A percentile compares a stretch with the other conserved stretches of the same genome.
These are phyloP conservation scores for Diprion similis DNA, from an alignment of 1,140 invertebrate species.

Conservation along the genomic window DNA sequence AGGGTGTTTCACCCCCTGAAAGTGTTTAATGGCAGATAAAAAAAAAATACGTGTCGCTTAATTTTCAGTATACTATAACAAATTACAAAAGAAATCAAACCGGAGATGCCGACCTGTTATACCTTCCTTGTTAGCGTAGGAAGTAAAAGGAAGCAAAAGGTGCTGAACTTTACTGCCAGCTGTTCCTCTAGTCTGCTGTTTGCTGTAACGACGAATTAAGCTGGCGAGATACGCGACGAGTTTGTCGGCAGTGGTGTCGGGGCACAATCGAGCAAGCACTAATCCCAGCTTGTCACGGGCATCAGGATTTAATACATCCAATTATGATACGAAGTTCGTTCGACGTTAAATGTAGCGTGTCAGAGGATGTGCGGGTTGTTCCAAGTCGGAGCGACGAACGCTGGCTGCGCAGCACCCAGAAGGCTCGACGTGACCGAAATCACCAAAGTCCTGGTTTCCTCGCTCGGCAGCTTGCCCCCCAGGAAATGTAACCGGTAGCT, in stretches of 20 bases:
- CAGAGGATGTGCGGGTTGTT: slow-evolving; percentile 4
- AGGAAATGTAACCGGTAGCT: slow-evolving; percentile 17
- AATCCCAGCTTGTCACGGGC: slow-evolving; percentile 6
- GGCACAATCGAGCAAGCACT: background rate
- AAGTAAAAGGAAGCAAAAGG: too few relatives aligned
- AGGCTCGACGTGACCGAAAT: slow-evolving; percentile 23
- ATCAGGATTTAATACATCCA: slow-evolving; percentile 7
- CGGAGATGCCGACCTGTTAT: too few relatives aligned
- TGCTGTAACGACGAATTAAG: background rate
- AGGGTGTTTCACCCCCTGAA: too few relatives aligned
- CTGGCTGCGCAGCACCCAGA: too few relatives aligned
- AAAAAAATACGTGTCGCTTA: too few relatives aligned
- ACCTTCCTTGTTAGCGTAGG: too few relatives aligned
- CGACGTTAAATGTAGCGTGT: slow-evolving; percentile 7
- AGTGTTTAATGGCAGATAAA: too few relatives aligned
- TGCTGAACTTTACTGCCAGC: background rate
- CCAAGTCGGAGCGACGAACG: background rate
- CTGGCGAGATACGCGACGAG: background rate
- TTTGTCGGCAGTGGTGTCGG: background rate
- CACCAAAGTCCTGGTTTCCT: slow-evolving; percentile 10
- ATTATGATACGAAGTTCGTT: slow-evolving; percentile 6
- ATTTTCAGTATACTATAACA: too few relatives aligned
- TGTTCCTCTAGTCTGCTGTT: background rate
- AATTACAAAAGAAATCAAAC: too few relatives aligned
- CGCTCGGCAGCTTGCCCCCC: background rate